phyloP scores from a whole-genome alignment of 2,113 vertebrate genomes.

The Mesocricetus auratus region DNA sequence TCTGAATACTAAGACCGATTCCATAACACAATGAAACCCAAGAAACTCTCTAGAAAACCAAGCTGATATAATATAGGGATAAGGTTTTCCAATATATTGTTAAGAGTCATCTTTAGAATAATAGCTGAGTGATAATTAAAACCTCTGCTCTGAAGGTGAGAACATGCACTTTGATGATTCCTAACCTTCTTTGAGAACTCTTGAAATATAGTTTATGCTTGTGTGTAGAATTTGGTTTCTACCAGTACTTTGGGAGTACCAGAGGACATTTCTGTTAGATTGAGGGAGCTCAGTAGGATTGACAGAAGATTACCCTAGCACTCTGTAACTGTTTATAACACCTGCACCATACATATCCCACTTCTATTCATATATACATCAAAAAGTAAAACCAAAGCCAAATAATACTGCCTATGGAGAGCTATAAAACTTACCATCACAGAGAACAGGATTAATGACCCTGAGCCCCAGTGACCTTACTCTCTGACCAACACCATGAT shows the following conservation, averaged over 20 bases:
- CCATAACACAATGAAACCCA: not conserved
- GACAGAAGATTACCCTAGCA: conserved; percentile 4
- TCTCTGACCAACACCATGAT: not conserved
- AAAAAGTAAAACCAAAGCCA: not conserved
- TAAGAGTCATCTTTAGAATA: not conserved
- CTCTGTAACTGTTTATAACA: not conserved
- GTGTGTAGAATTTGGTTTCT: not conserved
- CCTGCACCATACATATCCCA: not conserved
- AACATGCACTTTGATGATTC: not conserved
- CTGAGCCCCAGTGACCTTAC: not conserved
- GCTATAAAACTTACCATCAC: not conserved
- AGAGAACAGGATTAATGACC: not conserved
- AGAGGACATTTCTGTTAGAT: conserved; percentile 13
- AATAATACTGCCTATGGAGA: not conserved
- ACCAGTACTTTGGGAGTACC: not conserved
- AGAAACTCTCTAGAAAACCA: not conserved
- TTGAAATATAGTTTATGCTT: not conserved
- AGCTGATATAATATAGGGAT: not conserved
- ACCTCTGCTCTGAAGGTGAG: not conserved
- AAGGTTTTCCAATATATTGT: not conserved
- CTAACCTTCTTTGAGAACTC: not conserved
- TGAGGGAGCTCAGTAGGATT: not conserved
- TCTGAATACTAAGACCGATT: not conserved
- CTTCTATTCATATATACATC: not conserved
- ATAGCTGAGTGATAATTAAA: not conserved